phyloP scores from a whole-genome alignment of 2,888 invertebrate genomes.

The Diarsia dahlii region DNA sequence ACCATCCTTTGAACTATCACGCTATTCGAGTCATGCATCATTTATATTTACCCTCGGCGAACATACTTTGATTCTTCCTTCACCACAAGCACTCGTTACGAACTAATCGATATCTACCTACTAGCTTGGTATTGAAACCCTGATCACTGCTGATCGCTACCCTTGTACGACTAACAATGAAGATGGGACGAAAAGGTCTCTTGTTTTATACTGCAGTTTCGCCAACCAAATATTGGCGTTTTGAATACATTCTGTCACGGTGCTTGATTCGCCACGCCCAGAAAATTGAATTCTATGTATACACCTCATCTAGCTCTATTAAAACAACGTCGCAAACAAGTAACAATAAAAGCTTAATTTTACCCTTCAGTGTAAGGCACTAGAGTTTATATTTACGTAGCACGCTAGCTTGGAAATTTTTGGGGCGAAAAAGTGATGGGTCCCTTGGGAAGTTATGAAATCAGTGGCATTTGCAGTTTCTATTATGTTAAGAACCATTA shows the following conservation, averaged over 20 bases:
- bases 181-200: conserved; percentile 81
- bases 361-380: conserved; percentile 64
- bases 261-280: conserved; percentile 90
- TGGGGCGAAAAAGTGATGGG: conserved; percentile 88
- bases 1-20: conserved; percentile 90
- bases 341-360: conserved; percentile 55
- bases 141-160: conserved; percentile 77
- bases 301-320: conserved; percentile 83
- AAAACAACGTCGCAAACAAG: conserved; percentile 76
- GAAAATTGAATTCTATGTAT: conserved; percentile 89
- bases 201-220: conserved; percentile 88
- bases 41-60: conserved; percentile 90
- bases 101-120: conserved; percentile 83
- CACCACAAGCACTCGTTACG: conserved; percentile 83
- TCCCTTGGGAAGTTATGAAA: conserved; percentile 91
- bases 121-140: conserved; percentile 68
- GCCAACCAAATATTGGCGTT: conserved; percentile 87
- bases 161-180: conserved; percentile 80
- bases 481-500: conserved; percentile 91
- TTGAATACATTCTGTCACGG: conserved; percentile 90
- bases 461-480: conserved; percentile 93
- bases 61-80: conserved; percentile 90
- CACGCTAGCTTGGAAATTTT: conserved; percentile 74
- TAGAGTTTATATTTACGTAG: conserved; percentile 70
- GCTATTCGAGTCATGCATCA: conserved; percentile 91